These are phyloP conservation scores for Drosophila hamatofila DNA, from an alignment of 2,888 invertebrate species.

Conservation along the genomic window DNA sequence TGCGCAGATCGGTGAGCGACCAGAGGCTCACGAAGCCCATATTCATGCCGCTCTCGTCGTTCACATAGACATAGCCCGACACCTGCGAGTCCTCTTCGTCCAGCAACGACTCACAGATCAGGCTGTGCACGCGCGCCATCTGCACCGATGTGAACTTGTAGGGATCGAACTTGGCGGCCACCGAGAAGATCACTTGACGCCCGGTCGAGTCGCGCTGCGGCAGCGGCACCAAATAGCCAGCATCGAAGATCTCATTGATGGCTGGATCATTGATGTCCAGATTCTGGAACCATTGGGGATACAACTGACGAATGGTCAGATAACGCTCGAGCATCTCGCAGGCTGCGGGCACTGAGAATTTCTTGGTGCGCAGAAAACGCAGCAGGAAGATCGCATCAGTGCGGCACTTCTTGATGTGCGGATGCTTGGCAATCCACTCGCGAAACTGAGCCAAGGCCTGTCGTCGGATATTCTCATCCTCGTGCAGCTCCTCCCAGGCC, in stretches of 20 bases:
- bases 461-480: constrained; percentile 90
- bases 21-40: constrained; percentile 94
- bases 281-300: constrained; percentile 94
- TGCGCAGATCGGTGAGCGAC: constrained; percentile 91
- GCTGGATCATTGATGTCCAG: constrained; percentile 92
- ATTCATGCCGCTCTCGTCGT: constrained; percentile 93
- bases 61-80: constrained; percentile 93
- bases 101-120: constrained; percentile 93
- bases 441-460: constrained; percentile 92
- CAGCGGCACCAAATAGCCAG: constrained; percentile 91
- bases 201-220: constrained; percentile 91
- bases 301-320: constrained; percentile 92
- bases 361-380: constrained; percentile 94
- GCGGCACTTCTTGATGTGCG: constrained; percentile 92
- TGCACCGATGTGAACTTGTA: constrained; percentile 91
- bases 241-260: constrained; percentile 92
- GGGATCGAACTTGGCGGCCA: constrained; percentile 92
- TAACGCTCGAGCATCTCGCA: constrained; percentile 95
- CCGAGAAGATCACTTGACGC: constrained; percentile 91
- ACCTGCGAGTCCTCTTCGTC: constrained; percentile 94
- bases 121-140: constrained; percentile 93
- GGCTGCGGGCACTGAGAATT: constrained; percentile 93
- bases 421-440: constrained; percentile 93
- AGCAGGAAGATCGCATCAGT: constrained; percentile 93
- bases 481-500: constrained; percentile 91